Conservation (phyloP, 2,888 invertebrate genomes). For the Maniola hyperantus region DNA sequence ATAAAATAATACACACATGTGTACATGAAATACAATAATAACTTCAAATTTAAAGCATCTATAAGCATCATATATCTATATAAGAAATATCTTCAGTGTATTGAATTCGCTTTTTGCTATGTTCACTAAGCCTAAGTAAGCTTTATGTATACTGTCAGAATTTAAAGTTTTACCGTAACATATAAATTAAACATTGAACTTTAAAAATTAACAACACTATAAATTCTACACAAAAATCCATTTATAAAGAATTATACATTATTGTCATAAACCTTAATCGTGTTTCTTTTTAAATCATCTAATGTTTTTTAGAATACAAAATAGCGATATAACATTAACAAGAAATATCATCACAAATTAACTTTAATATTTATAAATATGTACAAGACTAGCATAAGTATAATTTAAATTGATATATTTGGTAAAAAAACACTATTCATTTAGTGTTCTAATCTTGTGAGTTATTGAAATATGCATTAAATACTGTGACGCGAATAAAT, state of each 20-base stretch:
- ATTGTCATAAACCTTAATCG: too few species aligned
- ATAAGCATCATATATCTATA: too few species aligned
- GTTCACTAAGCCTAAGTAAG: neutral
- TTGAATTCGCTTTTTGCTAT: neutral
- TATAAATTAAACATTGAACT: neutral
- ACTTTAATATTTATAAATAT: constrained; percentile 15
- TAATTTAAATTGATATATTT: neutral
- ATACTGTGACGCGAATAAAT: neutral
- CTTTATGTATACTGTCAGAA: neutral
- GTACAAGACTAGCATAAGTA: constrained; percentile 17
- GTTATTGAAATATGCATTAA: neutral
- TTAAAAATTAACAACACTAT: neutral
- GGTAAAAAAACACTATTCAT: neutral
- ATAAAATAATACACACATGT: too few species aligned
- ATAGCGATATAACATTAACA: neutral
- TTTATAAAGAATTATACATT: too few species aligned
- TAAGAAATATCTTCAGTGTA: neutral
- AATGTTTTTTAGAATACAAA: neutral
- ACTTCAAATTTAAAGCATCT: neutral
- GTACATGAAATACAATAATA: neutral
- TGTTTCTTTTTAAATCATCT: neutral
- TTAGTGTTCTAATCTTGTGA: neutral
- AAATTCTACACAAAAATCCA: too few species aligned
- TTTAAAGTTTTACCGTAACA: neutral
- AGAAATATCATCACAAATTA: constrained; percentile 39